Base-by-base conservation (phyloP, 1,140 invertebrate genomes). In the Bombyx mandarina region DNA sequence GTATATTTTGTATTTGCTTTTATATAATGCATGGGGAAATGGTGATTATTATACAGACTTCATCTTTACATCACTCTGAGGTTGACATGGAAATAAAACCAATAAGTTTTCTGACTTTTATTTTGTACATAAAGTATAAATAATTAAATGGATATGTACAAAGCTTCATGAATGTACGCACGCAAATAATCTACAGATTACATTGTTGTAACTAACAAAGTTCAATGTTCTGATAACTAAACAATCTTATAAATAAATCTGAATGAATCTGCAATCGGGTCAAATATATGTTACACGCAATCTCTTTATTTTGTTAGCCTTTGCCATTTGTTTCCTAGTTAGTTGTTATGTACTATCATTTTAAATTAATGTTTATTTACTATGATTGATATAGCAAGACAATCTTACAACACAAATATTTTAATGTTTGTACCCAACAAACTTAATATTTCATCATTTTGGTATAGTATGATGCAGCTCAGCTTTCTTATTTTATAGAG, bases 211-310 rank as follows among this genome's bases (percentile, higher is more conserved):
- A 52, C 49, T 60, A 62, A 57, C 46, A 58, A 52, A 46, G 65
- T 63, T 66, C 59, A 61, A 56, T 66, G 58, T 43, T 58, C 58
- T 58, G 35, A 59, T 56, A 47, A 55, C 56, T n/a, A 49, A 26
- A 59, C 7, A 42, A 45, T 54, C 44, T 52, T 50, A 52, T 63
- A 53, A 50, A 18, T 54, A 10, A 44, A 52, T 53, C 51, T 26
- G 35, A 55, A 63, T 51, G 48, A n/a, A 52, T 52, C 49, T 46
- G 44, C 8, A 22, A 57, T 42, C 60, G 58, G 62, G 62, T 60
- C 56, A 63, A 49, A 43, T 54, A 44, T 43, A 22, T 50, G 51
- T 54, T 51, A 51, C 45, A 45, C 44, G 35, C 60, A 61, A 64
- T 64, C 62, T 56, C 54, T 43, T 58, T 48, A 56, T 61, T 50